A percentile compares a stretch with the other conserved stretches of the same genome.
Evolutionary conservation across 2,113 vertebrate genomes (phyloP).

Genomic region (Solea senegalensis): DNA sequence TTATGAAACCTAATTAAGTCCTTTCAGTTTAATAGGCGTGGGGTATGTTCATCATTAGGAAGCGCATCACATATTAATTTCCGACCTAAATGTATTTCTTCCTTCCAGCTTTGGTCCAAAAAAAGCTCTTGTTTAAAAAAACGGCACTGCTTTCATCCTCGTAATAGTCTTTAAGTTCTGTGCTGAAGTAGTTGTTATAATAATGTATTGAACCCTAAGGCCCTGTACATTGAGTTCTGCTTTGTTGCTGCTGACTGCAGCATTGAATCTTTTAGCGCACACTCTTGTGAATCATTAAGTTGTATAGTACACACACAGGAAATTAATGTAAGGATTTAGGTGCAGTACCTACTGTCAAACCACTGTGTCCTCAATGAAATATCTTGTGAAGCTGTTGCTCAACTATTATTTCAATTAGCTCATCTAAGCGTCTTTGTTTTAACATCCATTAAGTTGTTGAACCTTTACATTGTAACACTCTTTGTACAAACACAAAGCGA

Average conservation of each 20-base stretch:
- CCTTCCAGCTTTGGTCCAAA: conserved; percentile 65
- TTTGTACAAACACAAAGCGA: conserved; percentile 1
- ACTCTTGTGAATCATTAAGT: conserved; percentile 28
- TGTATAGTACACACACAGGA: background rate
- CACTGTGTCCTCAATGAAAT: background rate
- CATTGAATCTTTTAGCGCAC: conserved; percentile 9
- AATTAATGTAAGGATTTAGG: conserved; percentile 7
- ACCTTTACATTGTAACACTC: background rate
- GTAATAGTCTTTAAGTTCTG: conserved; percentile 26
- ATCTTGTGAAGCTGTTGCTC: background rate
- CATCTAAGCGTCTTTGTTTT: background rate
- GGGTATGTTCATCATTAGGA: conserved; percentile 70
- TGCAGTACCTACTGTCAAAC: background rate
- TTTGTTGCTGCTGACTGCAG: conserved; percentile 37
- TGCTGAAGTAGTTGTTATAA: conserved; percentile 41
- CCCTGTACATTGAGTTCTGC: conserved; percentile 10
- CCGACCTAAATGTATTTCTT: conserved; percentile 73
- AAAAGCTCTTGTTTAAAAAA: conserved; percentile 39
- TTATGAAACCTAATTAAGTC: conserved; percentile 79
- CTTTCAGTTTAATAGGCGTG: conserved; percentile 72
- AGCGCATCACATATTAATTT: conserved; percentile 76
- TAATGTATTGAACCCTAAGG: conserved; percentile 35
- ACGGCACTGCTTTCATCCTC: conserved; percentile 42
- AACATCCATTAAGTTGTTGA: background rate
- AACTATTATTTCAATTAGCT: background rate